These are phyloP conservation scores for Holacanthella duospinosa DNA, from an alignment of 2,888 invertebrate genomes.

Conservation along the genomic window DNA sequence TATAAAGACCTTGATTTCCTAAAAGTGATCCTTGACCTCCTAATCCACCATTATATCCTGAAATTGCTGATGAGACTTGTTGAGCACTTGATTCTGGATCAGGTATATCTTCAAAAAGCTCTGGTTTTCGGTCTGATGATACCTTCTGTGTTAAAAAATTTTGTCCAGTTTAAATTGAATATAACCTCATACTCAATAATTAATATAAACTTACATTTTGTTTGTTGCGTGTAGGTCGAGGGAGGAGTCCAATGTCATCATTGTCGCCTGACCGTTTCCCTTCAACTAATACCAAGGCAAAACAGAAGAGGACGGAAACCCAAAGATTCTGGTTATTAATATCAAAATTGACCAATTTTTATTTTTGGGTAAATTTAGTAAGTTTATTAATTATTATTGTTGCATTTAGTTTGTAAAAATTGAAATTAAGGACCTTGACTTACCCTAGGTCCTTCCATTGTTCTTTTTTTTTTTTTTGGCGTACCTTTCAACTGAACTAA, in stretches of 20 bases:
- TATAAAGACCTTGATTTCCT: background rate
- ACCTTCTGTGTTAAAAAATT: too few species aligned
- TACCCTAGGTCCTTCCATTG: background rate
- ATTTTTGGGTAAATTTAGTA: background rate
- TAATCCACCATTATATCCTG: background rate
- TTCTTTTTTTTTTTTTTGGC: background rate
- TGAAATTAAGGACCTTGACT: background rate
- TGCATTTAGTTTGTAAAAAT: background rate
- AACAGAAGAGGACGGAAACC: background rate
- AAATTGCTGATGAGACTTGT: background rate
- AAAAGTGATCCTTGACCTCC: background rate
- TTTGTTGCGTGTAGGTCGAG: background rate
- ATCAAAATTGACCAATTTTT: too few species aligned
- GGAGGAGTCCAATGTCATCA: background rate
- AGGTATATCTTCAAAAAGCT: background rate
- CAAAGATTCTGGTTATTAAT: background rate
- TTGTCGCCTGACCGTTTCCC: background rate
- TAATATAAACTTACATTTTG: background rate
- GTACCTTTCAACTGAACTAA: too few species aligned
- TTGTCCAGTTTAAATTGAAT: too few species aligned
- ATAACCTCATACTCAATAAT: too few species aligned
- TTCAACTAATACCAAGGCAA: background rate
- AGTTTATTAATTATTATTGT: background rate
- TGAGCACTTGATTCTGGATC: constrained; percentile 1
- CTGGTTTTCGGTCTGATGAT: background rate